Conservation (phyloP, 2,797 vertebrate genomes). For the Manis crassicaudata region DNA sequence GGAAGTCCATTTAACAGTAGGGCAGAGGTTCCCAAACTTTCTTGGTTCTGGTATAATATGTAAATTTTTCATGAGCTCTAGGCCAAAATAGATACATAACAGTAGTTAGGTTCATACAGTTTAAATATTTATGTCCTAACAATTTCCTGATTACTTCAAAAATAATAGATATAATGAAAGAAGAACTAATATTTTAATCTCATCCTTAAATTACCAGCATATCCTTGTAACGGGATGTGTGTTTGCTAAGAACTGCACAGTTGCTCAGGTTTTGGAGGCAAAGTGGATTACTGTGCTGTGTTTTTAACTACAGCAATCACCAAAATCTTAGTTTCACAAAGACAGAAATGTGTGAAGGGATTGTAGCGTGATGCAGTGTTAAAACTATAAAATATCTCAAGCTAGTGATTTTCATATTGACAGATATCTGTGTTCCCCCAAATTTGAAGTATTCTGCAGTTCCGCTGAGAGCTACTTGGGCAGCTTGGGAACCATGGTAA, state of each 20-base stretch:
- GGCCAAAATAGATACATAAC: slow-evolving; percentile 37
- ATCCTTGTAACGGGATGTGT: not conserved
- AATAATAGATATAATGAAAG: not conserved
- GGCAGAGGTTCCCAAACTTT: not conserved
- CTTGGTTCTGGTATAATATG: not conserved
- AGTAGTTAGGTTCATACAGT: not conserved
- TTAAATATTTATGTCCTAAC: not conserved
- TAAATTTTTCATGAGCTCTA: slow-evolving; percentile 7
- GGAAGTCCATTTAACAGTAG: not conserved
- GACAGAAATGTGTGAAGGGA: not conserved
- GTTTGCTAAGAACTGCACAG: not conserved
- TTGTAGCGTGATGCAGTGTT: not conserved
- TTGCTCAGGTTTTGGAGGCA: not conserved
- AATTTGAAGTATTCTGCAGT: not conserved
- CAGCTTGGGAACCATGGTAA: not conserved
- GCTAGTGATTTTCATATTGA: not conserved
- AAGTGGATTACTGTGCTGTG: not conserved
- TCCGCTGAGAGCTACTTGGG: not conserved
- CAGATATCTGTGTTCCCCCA: not conserved
- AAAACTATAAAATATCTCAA: not conserved
- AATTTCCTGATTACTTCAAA: not conserved
- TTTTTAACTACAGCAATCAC: not conserved
- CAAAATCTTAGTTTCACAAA: not conserved
- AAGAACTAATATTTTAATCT: not conserved
- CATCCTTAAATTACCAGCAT: not conserved